phyloP scores from a whole-genome alignment of 2,113 vertebrate species.

The Dipodomys merriami region DNA sequence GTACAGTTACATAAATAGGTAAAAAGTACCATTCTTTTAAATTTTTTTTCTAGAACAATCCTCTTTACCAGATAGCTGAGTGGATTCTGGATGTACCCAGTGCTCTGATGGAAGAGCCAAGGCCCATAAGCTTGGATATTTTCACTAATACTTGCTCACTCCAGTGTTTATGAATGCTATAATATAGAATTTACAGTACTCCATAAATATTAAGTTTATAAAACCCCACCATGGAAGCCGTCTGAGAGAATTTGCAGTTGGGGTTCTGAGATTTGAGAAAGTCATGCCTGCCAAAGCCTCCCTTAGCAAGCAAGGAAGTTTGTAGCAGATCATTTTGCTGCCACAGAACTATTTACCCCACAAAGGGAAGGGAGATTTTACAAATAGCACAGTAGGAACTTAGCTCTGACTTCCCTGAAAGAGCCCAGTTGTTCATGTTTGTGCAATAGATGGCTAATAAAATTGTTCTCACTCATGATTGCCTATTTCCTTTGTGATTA shows the following conservation, averaged over 20 bases:
- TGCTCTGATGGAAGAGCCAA: not conserved
- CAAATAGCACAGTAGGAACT: not conserved
- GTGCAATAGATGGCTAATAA: not conserved
- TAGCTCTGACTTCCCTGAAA: slow-evolving; percentile 15
- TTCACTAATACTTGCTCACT: not conserved
- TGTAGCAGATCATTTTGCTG: not conserved
- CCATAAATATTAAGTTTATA: not conserved
- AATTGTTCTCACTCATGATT: slow-evolving; percentile 17
- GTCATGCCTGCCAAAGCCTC: not conserved
- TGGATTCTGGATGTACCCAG: not conserved
- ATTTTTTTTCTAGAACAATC: not conserved
- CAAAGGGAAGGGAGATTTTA: not conserved
- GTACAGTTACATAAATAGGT: no score
- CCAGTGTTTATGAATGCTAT: not conserved
- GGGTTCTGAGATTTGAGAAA: not conserved
- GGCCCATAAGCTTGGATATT: not conserved
- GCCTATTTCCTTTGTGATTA: not conserved
- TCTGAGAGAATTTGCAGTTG: not conserved
- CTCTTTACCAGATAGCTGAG: not conserved
- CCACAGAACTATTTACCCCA: not conserved
- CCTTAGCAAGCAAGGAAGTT: not conserved
- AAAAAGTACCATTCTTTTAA: no score
- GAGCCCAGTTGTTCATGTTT: not conserved
- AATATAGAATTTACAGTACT: not conserved
- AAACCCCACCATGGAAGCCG: not conserved